Percentiles rank a stretch among this genome's conserved stretches.
Evolutionary conservation across 1,140 invertebrate species (phyloP).

Genomic region (Semibalanus balanoides): DNA sequence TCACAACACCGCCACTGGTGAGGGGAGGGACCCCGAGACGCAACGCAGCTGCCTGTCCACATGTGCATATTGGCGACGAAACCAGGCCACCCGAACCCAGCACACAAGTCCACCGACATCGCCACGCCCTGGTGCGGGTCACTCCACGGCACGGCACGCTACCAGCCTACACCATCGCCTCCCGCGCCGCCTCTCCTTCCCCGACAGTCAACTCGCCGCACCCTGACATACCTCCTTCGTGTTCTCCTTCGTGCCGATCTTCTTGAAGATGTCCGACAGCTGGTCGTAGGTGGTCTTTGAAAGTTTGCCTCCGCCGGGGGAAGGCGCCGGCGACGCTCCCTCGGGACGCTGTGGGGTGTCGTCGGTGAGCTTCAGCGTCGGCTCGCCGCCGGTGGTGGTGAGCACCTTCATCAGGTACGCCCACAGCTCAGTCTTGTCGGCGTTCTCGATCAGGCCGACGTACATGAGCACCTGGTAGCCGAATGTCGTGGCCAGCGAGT

Average conservation of each 20-base stretch:
- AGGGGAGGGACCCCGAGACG: too few relatives aligned
- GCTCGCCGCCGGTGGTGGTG: not conserved
- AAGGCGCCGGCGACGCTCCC: constrained; percentile 12
- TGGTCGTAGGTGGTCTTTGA: constrained; percentile 63
- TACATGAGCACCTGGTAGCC: constrained; percentile 27
- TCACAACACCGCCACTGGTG: too few relatives aligned
- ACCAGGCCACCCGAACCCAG: too few relatives aligned
- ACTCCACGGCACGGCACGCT: too few relatives aligned
- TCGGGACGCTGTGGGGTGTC: not conserved
- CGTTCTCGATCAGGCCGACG: constrained; percentile 24
- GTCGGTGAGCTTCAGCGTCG: not conserved
- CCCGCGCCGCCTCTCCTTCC: too few relatives aligned
- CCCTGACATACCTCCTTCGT: constrained; percentile 49
- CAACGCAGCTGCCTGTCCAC: too few relatives aligned
- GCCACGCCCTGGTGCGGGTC: too few relatives aligned
- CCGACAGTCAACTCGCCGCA: too few relatives aligned
- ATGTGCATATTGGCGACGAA: too few relatives aligned
- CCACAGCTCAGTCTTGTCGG: constrained; percentile 21
- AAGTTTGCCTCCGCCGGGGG: constrained; percentile 26
- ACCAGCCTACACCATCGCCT: too few relatives aligned
- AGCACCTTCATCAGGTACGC: constrained; percentile 20
- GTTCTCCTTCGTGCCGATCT: constrained; percentile 77
- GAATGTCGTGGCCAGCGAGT: constrained; percentile 49
- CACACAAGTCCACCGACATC: too few relatives aligned
- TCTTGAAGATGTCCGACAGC: constrained; percentile 76